Percentiles rank a stretch among this genome's conserved stretches.
These are phyloP conservation scores for Lycaon pictus DNA, from an alignment of 2,113 vertebrate genomes.

Conservation along the genomic window DNA sequence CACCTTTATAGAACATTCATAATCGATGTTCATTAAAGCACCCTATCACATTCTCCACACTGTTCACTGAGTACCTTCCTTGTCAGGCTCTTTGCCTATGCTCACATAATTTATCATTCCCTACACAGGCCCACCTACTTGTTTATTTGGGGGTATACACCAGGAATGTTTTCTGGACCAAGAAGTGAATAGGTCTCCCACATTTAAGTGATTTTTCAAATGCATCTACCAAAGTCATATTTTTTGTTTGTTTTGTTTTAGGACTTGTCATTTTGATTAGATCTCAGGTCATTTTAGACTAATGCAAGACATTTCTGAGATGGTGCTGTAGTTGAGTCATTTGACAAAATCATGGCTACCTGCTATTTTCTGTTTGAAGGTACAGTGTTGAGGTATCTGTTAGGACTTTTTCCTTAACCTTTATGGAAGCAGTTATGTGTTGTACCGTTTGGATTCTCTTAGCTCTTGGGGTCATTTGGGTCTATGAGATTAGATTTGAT, in stretches of 20 bases:
- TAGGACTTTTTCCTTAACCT: background rate
- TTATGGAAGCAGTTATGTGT: background rate
- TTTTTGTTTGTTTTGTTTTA: background rate
- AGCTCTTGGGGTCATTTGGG: background rate
- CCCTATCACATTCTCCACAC: background rate
- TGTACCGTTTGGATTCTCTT: background rate
- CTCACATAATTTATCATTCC: background rate
- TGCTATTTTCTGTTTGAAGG: background rate
- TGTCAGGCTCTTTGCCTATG: background rate
- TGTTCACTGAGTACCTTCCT: background rate
- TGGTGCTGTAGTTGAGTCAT: background rate
- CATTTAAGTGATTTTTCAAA: background rate
- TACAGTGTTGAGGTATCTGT: background rate
- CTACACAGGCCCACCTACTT: background rate
- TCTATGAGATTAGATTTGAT: background rate
- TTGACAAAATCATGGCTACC: slow-evolving; percentile 23
- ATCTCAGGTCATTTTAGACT: background rate
- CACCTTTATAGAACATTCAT: background rate
- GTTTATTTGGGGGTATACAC: background rate
- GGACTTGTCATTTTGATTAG: background rate
- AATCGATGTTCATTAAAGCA: background rate
- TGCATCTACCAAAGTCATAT: background rate
- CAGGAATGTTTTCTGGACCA: background rate
- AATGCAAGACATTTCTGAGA: background rate
- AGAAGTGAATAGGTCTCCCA: background rate